phyloP scores from a whole-genome alignment of 2,888 invertebrate genomes.

The Mythimna vitellina region DNA sequence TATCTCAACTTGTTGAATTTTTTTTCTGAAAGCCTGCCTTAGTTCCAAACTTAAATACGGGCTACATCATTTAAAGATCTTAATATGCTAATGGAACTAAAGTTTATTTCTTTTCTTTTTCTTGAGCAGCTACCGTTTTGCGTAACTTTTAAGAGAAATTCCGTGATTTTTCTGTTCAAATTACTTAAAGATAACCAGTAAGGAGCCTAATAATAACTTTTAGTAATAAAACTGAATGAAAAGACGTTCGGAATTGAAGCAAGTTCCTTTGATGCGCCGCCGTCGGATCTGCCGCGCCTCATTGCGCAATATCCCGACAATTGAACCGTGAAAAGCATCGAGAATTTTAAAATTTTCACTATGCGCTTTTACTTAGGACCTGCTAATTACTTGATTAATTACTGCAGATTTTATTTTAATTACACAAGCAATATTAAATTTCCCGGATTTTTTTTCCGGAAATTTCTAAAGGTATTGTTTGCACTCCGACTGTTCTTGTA shows the following conservation, averaged over 20 bases:
- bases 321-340: slow-evolving; percentile 71
- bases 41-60: neutral
- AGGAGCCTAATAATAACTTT: slow-evolving; percentile 58
- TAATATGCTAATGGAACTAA: neutral
- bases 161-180: slow-evolving; percentile 20
- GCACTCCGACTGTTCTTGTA: slow-evolving; percentile 12
- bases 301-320: slow-evolving; percentile 74
- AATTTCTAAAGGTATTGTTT: slow-evolving; percentile 32
- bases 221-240: slow-evolving; percentile 54
- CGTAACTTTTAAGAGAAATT: neutral
- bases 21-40: neutral
- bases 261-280: slow-evolving; percentile 73
- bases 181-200: slow-evolving; percentile 33
- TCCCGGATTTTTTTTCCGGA: neutral
- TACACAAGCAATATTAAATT: slow-evolving; percentile 31
- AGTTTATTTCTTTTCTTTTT: slow-evolving; percentile 2
- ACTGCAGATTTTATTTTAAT: slow-evolving; percentile 35
- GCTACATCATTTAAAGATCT: neutral
- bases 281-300: slow-evolving; percentile 69
- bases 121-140: neutral
- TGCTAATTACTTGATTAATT: slow-evolving; percentile 53
- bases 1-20: neutral
- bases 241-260: slow-evolving; percentile 74
- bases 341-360: slow-evolving; percentile 68
- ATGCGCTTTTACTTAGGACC: slow-evolving; percentile 53